Base-by-base conservation (phyloP, 2,888 invertebrate genomes). In the Pyrocoelia pectoralis region DNA sequence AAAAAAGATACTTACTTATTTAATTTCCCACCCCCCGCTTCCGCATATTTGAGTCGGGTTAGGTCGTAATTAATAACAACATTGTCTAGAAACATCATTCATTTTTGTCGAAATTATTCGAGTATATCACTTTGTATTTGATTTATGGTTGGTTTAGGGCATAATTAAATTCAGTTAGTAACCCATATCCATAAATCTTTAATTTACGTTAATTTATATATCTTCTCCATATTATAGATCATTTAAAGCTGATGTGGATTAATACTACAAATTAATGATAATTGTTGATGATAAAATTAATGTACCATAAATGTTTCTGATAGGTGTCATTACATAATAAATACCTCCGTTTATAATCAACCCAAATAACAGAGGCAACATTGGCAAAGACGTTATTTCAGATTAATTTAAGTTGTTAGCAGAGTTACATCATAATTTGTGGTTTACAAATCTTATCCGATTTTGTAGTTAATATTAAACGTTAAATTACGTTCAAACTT, bases 271-370 rank as follows among this genome's bases (percentile, higher is more conserved):
- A 43, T 43, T 43, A 43, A 43, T 43, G 41, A 43, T 43, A 43
- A 43, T 43, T 43, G 15, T 43, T 13, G 41, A 43, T 43, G 41
- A 43, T 43, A 43, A 43, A 43, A 43, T 43, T 43, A 43, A 43
- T 43, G 41, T 15, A 15, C 41, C 15, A 43, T 43, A 43, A 43
- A 43, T 15, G 41, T 43, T 43, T 43, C 41, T 9, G 41, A 43
- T 43, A 43, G 41, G 41, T 43, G 41, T 43, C 41, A 43, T 43
- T 43, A 43, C 13, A 15, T 15, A 14, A 43, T 43, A 43, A 43
- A 43, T 43, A 43, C 15, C 24, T 3, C 13, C 41, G 41, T 43
- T 43, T 43, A 43, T 43, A 43, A 43, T 43, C n/a, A 13, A 43
- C 41, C 15, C 41, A 43, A 43, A 43, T 43, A 43, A 43, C n/a